These are phyloP conservation scores for Formica aserva DNA, from an alignment of 2,888 invertebrate species.

Conservation along the genomic window DNA sequence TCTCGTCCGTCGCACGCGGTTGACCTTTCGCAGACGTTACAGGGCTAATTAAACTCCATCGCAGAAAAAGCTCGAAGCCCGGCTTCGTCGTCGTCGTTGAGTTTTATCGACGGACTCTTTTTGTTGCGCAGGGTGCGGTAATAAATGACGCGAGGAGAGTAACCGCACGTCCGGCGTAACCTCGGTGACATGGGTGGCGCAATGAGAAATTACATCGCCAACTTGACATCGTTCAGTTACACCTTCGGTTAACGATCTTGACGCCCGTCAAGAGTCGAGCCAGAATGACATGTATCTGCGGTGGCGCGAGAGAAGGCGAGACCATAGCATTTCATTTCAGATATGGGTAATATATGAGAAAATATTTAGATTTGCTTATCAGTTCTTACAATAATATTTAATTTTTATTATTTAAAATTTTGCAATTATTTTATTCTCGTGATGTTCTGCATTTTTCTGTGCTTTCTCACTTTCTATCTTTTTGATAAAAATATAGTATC, in stretches of 20 bases:
- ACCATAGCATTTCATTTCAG: not conserved
- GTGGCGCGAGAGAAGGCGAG: not conserved
- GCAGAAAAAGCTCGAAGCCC: slow-evolving; percentile 31
- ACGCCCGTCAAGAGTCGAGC: slow-evolving; percentile 1
- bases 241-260: slow-evolving; percentile 46
- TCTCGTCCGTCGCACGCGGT: slow-evolving; percentile 41
- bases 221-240: slow-evolving; percentile 51
- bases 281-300: slow-evolving; percentile 7
- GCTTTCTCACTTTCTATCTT: not conserved
- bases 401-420: not conserved
- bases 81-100: slow-evolving; percentile 13
- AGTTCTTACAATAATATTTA: not conserved
- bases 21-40: slow-evolving; percentile 40
- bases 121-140: slow-evolving; percentile 28
- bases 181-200: slow-evolving; percentile 48
- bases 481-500: not conserved
- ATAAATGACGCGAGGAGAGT: slow-evolving; percentile 49
- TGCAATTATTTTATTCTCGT: not conserved
- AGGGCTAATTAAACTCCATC: slow-evolving; percentile 52
- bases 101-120: slow-evolving; percentile 47
- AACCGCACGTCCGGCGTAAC: slow-evolving; percentile 31
- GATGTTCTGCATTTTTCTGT: not conserved
- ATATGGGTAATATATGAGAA: not conserved
- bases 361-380: slow-evolving; percentile 25
- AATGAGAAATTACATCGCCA: slow-evolving; percentile 56